A percentile compares a stretch with the other conserved stretches of the same genome.
phyloP scores from a whole-genome alignment of 53 echinoderm and acorn worm species.

The Mesocentrotus franciscanus region DNA sequence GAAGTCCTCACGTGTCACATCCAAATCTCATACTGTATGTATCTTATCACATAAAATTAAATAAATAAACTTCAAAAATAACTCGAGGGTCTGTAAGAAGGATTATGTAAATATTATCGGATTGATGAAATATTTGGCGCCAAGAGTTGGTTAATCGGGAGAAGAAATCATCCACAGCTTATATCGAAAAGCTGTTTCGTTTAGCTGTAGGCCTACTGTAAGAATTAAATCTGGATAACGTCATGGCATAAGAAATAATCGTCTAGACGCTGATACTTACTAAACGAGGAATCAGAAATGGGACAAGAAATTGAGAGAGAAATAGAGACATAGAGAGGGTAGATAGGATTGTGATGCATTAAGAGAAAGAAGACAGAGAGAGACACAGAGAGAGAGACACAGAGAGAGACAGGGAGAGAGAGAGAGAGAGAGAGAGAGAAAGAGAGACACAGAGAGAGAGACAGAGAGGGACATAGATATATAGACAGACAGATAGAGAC shows the following conservation, averaged over 20 bases:
- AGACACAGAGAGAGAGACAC: not conserved
- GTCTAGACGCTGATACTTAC: not conserved
- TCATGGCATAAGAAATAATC: not conserved
- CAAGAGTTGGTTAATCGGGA: not conserved
- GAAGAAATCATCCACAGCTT: not conserved
- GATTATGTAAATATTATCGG: conserved; percentile 2
- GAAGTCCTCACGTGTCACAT: not conserved
- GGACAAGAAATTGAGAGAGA: not conserved
- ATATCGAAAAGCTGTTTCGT: not conserved
- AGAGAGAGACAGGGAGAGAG: not conserved
- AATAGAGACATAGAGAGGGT: too few species aligned
- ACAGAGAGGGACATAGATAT: too few species aligned
- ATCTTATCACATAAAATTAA: not conserved
- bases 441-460: too few species aligned
- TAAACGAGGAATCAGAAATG: not conserved
- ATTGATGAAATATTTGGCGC: not conserved
- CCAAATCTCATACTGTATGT: not conserved
- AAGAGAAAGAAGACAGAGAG: not conserved
- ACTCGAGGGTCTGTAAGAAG: not conserved
- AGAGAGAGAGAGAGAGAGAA: not conserved
- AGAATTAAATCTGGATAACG: not conserved
- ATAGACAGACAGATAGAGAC: too few species aligned
- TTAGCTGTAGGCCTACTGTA: not conserved
- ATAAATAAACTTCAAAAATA: not conserved
- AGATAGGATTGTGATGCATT: too few species aligned